Base-by-base conservation (phyloP, 2,113 vertebrate genomes). In the Notarius lentiginosus region DNA sequence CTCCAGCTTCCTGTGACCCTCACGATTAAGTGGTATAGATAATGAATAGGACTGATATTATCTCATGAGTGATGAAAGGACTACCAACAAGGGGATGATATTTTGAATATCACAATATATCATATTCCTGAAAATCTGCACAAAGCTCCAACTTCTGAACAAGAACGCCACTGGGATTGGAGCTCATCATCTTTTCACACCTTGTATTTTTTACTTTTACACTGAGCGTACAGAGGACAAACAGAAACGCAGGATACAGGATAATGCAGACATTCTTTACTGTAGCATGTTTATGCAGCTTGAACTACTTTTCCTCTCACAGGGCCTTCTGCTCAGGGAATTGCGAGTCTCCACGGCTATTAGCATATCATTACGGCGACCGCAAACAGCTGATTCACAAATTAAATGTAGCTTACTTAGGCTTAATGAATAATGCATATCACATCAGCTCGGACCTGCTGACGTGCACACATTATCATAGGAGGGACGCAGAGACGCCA, bases 371-470 rank as follows among this genome's bases (percentile, higher is more conserved):
- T 93, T 93, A 92, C 58, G 82, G 84, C 87, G 83, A 88, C 86
- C 84, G 89, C 87, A 89, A 92, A 90, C 89, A 92, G 90, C 89
- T 93, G 91, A 93, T 92, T 92, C 86, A 86, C 87, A 91, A 93
- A 93, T 91, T 91, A 93, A 91, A 92, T 91, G 88, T 89, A 92
- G 89, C 90, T 92, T 91, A 88, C 83, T 94, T 92, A 90, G 88
- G 83, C 72, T 51, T 79, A 85, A 91, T 93, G 90, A 92, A 93
- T 92, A 92, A 94, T 93, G 84, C 88, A 92, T 91, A 88, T 89
- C 18, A 60, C 76, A 68, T 86, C 34, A 17, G 63, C 65, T 47
- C 83, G 47, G 83, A 86, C 66, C 84, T 88, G 89, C 88, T 90
- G 91, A 90, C 89, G 85, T 41, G 79, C 86, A 83, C 82, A 73